phyloP scores from a whole-genome alignment of 2,113 vertebrate species.

The Ahaetulla prasina region DNA sequence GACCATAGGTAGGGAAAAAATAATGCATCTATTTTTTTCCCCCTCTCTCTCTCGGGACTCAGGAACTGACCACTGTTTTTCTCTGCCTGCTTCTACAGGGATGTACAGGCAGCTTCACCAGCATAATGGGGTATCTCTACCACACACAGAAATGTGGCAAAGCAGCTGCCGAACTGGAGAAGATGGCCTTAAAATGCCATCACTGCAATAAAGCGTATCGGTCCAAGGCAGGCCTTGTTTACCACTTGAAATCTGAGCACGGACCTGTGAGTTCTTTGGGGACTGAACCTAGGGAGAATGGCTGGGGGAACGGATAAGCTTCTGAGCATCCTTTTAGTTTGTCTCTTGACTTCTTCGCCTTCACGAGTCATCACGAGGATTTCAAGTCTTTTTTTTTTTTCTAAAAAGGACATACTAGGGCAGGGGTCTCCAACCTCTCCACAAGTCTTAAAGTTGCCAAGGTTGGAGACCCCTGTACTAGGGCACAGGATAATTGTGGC shows the following conservation, averaged over 20 bases:
- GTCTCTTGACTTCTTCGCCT: background rate
- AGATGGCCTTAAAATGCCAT: constrained; percentile 84
- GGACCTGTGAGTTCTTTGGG: constrained; percentile 68
- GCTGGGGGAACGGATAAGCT: background rate
- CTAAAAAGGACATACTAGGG: too few species aligned
- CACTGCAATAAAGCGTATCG: constrained; percentile 88
- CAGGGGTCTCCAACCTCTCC: too few species aligned
- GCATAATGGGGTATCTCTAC: constrained; percentile 93
- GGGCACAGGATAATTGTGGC: background rate
- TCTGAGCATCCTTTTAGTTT: background rate
- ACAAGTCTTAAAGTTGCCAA: too few species aligned
- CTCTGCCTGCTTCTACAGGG: constrained; percentile 68
- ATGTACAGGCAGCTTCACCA: constrained; percentile 88
- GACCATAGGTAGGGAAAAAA: too few species aligned
- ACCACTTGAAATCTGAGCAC: constrained; percentile 89
- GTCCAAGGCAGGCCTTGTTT: constrained; percentile 89
- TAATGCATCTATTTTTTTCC: background rate
- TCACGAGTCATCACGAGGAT: background rate
- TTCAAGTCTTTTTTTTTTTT: background rate
- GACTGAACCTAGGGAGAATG: background rate
- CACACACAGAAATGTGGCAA: constrained; percentile 92
- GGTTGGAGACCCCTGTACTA: too few species aligned
- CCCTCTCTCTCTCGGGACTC: background rate
- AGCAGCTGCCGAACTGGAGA: constrained; percentile 85
- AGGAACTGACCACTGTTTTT: background rate